Evolutionary conservation across 2,113 vertebrate genomes (phyloP).

Genomic region (Calidris pygmaea): DNA sequence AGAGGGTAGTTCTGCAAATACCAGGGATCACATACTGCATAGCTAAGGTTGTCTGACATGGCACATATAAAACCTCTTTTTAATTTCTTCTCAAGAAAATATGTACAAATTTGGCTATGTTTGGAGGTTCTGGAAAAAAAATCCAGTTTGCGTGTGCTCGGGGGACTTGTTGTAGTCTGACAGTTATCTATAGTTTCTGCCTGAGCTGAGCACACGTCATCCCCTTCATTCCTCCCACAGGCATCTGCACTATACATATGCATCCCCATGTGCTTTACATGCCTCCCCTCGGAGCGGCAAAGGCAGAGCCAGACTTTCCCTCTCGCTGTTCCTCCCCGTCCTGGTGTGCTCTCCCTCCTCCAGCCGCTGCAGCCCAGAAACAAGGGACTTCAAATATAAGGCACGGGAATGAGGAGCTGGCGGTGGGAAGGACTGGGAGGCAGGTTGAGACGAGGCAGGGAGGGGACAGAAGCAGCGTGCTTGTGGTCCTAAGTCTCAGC

Average conservation of each 20-base stretch:
- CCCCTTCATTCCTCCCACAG: constrained; percentile 18
- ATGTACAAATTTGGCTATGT: not conserved
- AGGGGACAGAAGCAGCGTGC: not conserved
- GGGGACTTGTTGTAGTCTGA: not conserved
- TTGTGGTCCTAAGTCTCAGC: not conserved
- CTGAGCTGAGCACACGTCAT: not conserved
- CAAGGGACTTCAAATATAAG: not conserved
- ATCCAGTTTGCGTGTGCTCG: fast-evolving
- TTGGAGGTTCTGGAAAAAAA: not conserved
- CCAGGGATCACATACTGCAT: fast-evolving
- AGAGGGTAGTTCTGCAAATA: not conserved
- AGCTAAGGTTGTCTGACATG: not conserved
- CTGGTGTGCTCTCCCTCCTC: not conserved
- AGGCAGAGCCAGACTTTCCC: not conserved
- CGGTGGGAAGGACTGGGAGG: not conserved
- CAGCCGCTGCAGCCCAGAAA: not conserved
- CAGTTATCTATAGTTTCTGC: constrained; percentile 9
- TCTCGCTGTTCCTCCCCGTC: not conserved
- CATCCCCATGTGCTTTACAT: not conserved
- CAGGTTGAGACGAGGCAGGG: not conserved
- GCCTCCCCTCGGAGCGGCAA: not conserved
- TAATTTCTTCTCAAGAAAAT: not conserved
- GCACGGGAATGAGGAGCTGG: fast-evolving
- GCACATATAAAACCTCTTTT: not conserved
- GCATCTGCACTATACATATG: not conserved